These are phyloP conservation scores for Slavum lentiscoides DNA, from an alignment of 2,888 invertebrate species.

Conservation along the genomic window DNA sequence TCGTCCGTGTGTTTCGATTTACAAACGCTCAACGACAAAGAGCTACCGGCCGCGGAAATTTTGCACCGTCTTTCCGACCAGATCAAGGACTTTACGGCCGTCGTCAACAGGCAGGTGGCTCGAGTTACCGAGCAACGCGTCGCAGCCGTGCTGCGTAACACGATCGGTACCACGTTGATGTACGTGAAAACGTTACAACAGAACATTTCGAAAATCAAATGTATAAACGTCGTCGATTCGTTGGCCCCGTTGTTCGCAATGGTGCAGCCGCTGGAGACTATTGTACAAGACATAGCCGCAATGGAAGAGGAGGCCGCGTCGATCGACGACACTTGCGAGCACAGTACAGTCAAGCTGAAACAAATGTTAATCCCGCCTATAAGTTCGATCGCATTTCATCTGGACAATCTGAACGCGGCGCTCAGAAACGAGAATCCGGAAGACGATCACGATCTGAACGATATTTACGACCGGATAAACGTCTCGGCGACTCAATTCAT, in stretches of 20 bases:
- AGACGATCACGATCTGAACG: constrained; percentile 25
- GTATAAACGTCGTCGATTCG: neutral
- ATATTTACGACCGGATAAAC: constrained; percentile 28
- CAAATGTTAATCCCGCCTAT: constrained; percentile 38
- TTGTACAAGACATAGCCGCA: constrained; percentile 5
- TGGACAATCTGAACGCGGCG: constrained; percentile 1
- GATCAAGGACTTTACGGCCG: constrained; percentile 4
- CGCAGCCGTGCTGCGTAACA: constrained; percentile 18
- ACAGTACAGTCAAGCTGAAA: neutral
- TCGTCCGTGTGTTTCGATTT: constrained; percentile 29
- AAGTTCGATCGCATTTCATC: constrained; percentile 30
- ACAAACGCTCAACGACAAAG: constrained; percentile 9
- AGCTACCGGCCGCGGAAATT: neutral
- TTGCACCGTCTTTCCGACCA: constrained; percentile 6
- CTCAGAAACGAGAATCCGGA: neutral
- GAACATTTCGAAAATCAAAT: constrained; percentile 26
- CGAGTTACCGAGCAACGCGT: constrained; percentile 36
- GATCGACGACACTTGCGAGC: neutral
- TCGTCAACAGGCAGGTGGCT: constrained; percentile 22
- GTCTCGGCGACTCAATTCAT: constrained; percentile 13
- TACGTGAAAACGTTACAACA: constrained; percentile 33
- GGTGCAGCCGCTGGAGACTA: constrained; percentile 36
- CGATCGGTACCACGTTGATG: constrained; percentile 28
- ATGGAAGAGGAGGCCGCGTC: neutral
- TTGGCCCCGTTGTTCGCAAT: constrained; percentile 24